A percentile compares a stretch with the other conserved stretches of the same genome.
Conservation (phyloP, 2,113 vertebrate genomes). For the Pitta sordida region DNA sequence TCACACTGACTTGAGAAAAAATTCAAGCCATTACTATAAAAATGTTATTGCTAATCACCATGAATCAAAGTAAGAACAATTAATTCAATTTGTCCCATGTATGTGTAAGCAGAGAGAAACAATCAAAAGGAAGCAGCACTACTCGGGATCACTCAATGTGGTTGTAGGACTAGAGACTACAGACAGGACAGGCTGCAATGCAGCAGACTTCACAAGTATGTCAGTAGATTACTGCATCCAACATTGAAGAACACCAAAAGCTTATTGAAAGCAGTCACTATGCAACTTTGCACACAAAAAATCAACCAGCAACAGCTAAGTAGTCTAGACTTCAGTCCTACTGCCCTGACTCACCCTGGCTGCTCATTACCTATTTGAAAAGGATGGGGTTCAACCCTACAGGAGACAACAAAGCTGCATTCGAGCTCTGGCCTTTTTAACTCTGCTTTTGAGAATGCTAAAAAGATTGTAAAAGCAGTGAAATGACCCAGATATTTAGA, state of each 20-base stretch:
- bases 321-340: neutral
- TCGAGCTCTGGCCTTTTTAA: neutral
- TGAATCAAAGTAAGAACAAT: neutral
- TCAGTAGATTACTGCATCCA: neutral
- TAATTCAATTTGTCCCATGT: neutral
- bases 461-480: constrained; percentile 26
- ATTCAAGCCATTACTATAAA: neutral
- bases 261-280: neutral
- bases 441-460: neutral
- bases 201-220: neutral
- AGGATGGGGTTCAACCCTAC: neutral
- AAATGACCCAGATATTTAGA: constrained; percentile 45
- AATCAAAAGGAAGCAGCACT: neutral
- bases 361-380: neutral
- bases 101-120: neutral
- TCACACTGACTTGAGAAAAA: neutral
- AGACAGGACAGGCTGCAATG: neutral
- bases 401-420: neutral
- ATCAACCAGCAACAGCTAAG: neutral
- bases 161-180: neutral
- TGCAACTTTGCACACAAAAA: neutral
- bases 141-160: neutral
- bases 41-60: neutral
- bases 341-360: neutral
- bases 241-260: neutral